phyloP scores from a whole-genome alignment of 2,113 vertebrate genomes.

The Dromaius novaehollandiae region DNA sequence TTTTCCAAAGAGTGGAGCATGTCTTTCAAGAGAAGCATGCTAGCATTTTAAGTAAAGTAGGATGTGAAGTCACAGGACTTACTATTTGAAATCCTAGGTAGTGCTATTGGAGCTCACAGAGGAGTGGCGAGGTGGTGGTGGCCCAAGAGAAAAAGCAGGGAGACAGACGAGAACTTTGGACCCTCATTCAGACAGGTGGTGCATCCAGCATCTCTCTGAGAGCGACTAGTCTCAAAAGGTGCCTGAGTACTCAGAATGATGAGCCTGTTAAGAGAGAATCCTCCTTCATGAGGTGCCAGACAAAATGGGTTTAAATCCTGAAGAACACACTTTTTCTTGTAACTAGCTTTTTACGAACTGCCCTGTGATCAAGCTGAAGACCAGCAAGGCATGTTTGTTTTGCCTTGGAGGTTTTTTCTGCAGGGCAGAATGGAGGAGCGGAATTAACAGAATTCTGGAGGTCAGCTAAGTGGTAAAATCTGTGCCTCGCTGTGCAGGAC shows the following conservation, averaged over 20 bases:
- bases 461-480: neutral
- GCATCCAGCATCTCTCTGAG: neutral
- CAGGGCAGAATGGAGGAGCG: neutral
- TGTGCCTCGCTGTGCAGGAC: neutral
- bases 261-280: neutral
- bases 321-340: neutral
- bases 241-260: neutral
- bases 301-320: neutral
- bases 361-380: neutral
- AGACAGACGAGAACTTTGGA: neutral
- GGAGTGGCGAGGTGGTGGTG: accelerated
- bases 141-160: neutral
- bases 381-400: neutral
- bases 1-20: neutral
- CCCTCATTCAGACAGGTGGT: neutral
- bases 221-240: neutral
- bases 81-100: neutral
- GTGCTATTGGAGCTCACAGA: neutral
- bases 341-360: neutral
- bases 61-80: neutral
- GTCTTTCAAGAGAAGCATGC: neutral
- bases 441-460: neutral
- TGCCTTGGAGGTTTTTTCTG: neutral
- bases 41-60: neutral
- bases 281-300: neutral